These are phyloP conservation scores for Cinclus cinclus DNA, from an alignment of 2,113 vertebrate genomes.

Conservation along the genomic window DNA sequence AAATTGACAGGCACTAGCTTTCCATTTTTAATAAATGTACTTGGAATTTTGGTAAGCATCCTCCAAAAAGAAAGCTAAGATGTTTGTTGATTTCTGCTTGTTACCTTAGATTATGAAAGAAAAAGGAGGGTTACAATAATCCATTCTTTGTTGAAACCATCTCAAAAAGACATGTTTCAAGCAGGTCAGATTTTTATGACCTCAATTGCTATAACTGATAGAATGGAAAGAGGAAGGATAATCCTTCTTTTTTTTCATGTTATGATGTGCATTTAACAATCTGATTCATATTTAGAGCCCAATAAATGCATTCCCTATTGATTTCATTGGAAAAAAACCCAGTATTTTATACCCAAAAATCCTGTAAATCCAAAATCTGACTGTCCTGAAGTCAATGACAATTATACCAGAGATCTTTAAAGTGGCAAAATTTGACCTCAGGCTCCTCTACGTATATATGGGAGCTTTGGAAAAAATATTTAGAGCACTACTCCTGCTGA, in stretches of 20 bases:
- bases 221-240: not conserved
- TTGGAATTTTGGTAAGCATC: not conserved
- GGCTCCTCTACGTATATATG: not conserved
- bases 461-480: not conserved
- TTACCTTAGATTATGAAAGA: not conserved
- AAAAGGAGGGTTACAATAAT: not conserved
- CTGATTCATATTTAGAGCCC: not conserved
- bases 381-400: not conserved
- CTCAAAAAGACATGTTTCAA: not conserved
- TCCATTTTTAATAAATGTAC: not conserved
- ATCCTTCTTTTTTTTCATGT: not conserved
- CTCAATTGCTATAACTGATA: not conserved
- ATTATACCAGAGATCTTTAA: not conserved
- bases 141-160: not conserved
- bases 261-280: not conserved
- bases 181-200: not conserved
- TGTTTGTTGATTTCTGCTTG: not conserved
- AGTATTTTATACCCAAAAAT: not conserved
- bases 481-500: not conserved
- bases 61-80: not conserved
- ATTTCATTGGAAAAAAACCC: not conserved
- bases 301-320: not conserved
- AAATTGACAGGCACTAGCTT: not conserved
- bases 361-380: not conserved
- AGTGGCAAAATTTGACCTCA: not conserved